Evolutionary conservation across 2,888 invertebrate genomes (phyloP).

Genomic region (Brachypterus glaber): DNA sequence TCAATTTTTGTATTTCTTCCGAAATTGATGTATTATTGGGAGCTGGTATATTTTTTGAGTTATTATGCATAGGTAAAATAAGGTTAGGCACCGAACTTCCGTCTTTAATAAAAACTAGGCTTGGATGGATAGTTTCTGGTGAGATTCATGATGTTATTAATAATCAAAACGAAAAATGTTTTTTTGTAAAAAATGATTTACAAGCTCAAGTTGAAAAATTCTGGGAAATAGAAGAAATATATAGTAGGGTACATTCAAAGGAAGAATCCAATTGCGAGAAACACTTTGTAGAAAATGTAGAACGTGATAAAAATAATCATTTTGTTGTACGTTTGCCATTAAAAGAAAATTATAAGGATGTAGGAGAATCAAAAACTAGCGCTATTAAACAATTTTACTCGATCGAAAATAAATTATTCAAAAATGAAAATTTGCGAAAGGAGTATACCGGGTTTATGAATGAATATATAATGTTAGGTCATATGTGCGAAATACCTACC

Average conservation of each 20-base stretch:
- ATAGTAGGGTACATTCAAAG: slow-evolving; percentile 12
- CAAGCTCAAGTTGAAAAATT: slow-evolving; percentile 8
- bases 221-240: slow-evolving; percentile 23
- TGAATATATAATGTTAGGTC: slow-evolving; percentile 16
- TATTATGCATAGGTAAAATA: no score
- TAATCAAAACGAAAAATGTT: no score
- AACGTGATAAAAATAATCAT: slow-evolving; percentile 10
- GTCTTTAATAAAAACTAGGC: no score
- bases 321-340: slow-evolving; percentile 24
- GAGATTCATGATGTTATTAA: no score
- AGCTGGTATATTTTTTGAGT: no score
- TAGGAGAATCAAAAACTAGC: slow-evolving; percentile 20
- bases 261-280: slow-evolving; percentile 22
- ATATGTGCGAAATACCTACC: slow-evolving; percentile 14
- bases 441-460: slow-evolving; percentile 16
- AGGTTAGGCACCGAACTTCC: no score
- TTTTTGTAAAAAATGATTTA: no score
- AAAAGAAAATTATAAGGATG: slow-evolving; percentile 13
- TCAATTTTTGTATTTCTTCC: no score
- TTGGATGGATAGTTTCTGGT: no score
- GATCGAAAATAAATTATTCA: slow-evolving; percentile 18
- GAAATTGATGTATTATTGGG: no score
- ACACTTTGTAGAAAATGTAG: slow-evolving; percentile 16
- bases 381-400: slow-evolving; percentile 19
- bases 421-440: slow-evolving; percentile 15